phyloP scores from a whole-genome alignment of 2,113 vertebrate species.

The Ariopsis seemanni region DNA sequence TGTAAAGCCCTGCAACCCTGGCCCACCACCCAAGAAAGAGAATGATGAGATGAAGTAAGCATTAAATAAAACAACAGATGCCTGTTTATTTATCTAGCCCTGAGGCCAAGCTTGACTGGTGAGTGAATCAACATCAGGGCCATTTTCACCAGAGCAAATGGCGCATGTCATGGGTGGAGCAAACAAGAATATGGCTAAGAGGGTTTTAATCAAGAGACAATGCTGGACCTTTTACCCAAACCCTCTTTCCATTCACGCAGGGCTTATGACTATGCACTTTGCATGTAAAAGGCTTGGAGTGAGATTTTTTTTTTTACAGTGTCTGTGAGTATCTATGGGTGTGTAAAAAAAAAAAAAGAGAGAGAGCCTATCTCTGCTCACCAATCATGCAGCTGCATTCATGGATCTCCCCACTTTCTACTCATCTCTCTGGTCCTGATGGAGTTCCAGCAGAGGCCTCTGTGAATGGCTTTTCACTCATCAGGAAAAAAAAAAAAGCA shows the following conservation, averaged over 20 bases:
- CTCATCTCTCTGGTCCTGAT: slow-evolving; percentile 39
- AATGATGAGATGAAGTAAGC: slow-evolving; percentile 37
- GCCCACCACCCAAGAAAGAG: slow-evolving; percentile 26
- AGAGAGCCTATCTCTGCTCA: slow-evolving; percentile 24
- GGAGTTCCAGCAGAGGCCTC: slow-evolving; percentile 45
- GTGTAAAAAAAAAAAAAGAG: background rate
- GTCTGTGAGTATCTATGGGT: slow-evolving; percentile 28
- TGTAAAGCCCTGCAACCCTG: background rate
- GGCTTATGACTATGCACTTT: slow-evolving; percentile 29
- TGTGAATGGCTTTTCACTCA: slow-evolving; percentile 44
- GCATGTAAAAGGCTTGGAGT: slow-evolving; percentile 37
- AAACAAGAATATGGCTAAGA: slow-evolving; percentile 62
- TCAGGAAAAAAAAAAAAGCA: slow-evolving; percentile 48
- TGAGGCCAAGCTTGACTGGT: slow-evolving; percentile 50
- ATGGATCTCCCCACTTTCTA: slow-evolving; percentile 40
- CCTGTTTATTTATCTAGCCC: slow-evolving; percentile 65
- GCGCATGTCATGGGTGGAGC: slow-evolving; percentile 62
- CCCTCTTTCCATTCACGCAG: slow-evolving; percentile 2
- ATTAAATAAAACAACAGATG: slow-evolving; percentile 65
- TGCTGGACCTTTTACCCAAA: slow-evolving; percentile 29
- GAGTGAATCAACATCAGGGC: slow-evolving; percentile 63
- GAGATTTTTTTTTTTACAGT: slow-evolving; percentile 33
- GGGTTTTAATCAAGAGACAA: slow-evolving; percentile 62
- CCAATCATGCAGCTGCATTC: slow-evolving; percentile 45
- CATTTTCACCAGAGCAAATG: slow-evolving; percentile 67